Evolutionary conservation across 2,113 vertebrate species (phyloP), one percentile per base, ranked within the genome.

Genomic region (Notechis scutatus): DNA sequence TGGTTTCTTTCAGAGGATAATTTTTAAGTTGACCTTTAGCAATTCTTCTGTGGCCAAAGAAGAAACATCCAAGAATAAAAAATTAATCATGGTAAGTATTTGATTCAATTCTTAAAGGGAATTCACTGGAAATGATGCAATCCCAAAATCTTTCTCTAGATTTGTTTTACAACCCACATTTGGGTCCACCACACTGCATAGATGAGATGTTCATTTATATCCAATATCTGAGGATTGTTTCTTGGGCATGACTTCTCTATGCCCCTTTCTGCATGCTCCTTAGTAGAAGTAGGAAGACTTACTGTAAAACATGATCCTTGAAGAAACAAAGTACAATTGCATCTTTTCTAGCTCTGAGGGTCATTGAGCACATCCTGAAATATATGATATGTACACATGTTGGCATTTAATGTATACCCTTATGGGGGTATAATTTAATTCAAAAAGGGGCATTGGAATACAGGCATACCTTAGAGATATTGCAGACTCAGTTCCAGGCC

Each of bases 111-210:
- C 61, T 93, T 94, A 89, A 54, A 69, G 90, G 47, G 92, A 91
- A 87, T 57, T 39, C 95, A 90, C 85, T 59, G 92, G 81, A 42
- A 89, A 88, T 93, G 92, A 93, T 94, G 34, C 23, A 91, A 91
- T 88, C 90, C 91, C 94, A 92, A 94, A 90, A 90, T 91, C 94
- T 88, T 87, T 94, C 87, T 92, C 93, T 90, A 91, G 90, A 64
- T 92, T 87, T 45, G 29, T 8, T 29, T 85, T 5, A 7, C 81
- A 94, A 95, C 90, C n/a, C 74, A 74, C n/a, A 85, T 92, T n/a
- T 0, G 0, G 14, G 45, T 3, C 0, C 90, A 94, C 56, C 91
- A 88, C 47, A 94, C 90, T 88, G 90, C 91, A 88, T 29, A n/a
- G 56, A 20, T 45, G 50, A 87, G 87, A 0, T 24, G 93, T 85